Evolutionary conservation across 2,797 vertebrate species (phyloP).

Genomic region (Sebastes nivosus): DNA sequence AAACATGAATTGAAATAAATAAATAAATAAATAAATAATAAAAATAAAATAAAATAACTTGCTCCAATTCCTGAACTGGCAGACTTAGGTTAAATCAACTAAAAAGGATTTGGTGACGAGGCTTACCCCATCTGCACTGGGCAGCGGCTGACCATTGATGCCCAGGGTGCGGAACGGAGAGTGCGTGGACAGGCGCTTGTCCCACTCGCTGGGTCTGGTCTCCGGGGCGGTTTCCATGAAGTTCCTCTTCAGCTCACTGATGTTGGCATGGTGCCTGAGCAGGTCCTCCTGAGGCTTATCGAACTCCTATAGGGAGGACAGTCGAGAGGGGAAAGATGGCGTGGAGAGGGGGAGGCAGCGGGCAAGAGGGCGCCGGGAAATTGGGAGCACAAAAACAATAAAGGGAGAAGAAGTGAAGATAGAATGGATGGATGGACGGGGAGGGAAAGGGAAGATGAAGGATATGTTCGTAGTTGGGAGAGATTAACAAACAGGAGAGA

Average conservation of each 20-base stretch:
- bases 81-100: neutral
- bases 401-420: neutral
- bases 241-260: slow-evolving; percentile 94
- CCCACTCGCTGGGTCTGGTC: slow-evolving; percentile 93
- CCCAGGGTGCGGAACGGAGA: slow-evolving; percentile 90
- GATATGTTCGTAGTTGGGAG: neutral
- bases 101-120: neutral
- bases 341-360: neutral
- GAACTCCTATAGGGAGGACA: slow-evolving; percentile 82
- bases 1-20: too few species aligned
- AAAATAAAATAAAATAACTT: neutral
- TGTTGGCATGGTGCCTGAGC: slow-evolving; percentile 92
- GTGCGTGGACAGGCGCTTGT: slow-evolving; percentile 95
- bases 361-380: neutral
- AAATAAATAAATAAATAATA: too few species aligned
- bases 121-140: slow-evolving; percentile 92
- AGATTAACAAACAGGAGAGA: slow-evolving; percentile 20
- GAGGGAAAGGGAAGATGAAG: neutral
- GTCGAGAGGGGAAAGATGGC: neutral
- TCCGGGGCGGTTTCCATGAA: slow-evolving; percentile 95
- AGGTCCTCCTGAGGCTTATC: slow-evolving; percentile 93
- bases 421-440: neutral
- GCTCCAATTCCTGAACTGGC: slow-evolving; percentile 25
- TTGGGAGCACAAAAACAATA: neutral
- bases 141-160: slow-evolving; percentile 86